A percentile compares a stretch with the other conserved stretches of the same genome.
These are phyloP conservation scores for Drosophila paramelanica DNA, from an alignment of 2,888 invertebrate species.

Conservation along the genomic window DNA sequence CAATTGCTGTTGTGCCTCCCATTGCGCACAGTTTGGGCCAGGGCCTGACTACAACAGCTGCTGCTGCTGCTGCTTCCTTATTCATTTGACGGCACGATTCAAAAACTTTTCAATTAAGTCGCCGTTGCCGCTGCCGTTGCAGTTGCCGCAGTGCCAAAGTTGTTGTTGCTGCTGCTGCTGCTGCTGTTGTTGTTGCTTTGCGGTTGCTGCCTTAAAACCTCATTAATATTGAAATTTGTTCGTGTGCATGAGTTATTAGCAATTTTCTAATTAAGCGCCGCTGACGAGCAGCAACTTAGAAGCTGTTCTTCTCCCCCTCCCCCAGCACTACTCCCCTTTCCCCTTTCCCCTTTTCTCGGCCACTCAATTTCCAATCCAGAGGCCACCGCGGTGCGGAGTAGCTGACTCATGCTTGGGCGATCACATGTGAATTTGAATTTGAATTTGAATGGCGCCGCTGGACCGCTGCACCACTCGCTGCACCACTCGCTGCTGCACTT, in stretches of 20 bases:
- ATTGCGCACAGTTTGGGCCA: conserved; percentile 67
- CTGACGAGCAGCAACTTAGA: conserved; percentile 37
- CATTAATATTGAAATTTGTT: conserved; percentile 83
- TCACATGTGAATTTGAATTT: conserved; percentile 74
- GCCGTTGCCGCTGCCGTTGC: conserved; percentile 41
- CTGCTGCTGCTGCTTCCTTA: conserved; percentile 11
- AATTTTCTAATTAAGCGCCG: conserved; percentile 82
- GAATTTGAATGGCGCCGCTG: conserved; percentile 66
- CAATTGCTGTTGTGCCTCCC: conserved; percentile 65
- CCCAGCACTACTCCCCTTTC: background rate
- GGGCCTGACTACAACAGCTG: conserved; percentile 32
- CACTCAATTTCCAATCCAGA: conserved; percentile 10
- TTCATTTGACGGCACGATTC: conserved; percentile 60
- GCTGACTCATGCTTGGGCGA: conserved; percentile 69
- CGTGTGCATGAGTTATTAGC: conserved; percentile 82
- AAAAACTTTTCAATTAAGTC: conserved; percentile 75
- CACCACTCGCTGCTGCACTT: conserved; percentile 44
- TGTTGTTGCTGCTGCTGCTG: conserved; percentile 29
- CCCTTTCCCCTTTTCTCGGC: background rate
- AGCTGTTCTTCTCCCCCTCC: conserved; percentile 7
- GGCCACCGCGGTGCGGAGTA: conserved; percentile 9
- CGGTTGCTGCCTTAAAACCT: conserved; percentile 58
- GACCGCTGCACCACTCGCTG: conserved; percentile 10
- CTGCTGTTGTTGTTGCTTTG: conserved; percentile 18
- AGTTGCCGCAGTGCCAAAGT: conserved; percentile 25